Evolutionary conservation across 2,797 vertebrate genomes (phyloP), one percentile per base, ranked within the genome.

Genomic region (Leucoraja ocellata): DNA sequence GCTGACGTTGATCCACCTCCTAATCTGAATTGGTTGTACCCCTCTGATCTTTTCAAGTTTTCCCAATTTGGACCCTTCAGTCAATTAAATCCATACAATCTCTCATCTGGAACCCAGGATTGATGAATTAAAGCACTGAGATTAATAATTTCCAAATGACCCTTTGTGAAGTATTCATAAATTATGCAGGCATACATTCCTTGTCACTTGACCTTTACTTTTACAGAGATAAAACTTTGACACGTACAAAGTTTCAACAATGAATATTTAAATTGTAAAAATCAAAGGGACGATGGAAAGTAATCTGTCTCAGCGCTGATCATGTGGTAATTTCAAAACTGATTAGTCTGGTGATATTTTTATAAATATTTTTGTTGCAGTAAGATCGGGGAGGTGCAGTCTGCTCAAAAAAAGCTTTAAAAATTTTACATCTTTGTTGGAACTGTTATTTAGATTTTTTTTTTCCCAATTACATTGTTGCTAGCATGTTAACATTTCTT

Each of bases 121-220:
- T 74, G 39, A 74, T 74, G 68, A 91, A 13, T 28, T 91, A 68
- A 39, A 46, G 46, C 36, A 91, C 23, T 74, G 63, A 74, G 65
- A 74, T 73, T 46, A 73, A 65, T 39, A 91, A 74, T 73, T 74
- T 91, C 39, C 39, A 54, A 71, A 73, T 73, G 68, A 21, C 58
- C 58, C 81, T 86, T 32, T n/a, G 58, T 63, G 10, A 36, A 36
- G 6, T 71, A 25, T 91, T 71, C 32, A 71, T 91, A 71, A n/a
- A 91, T 74, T 91, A 54, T 91, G 90, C 68, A 88, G 84, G n/a
- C 63, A 88, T 88, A 58, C 9, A 32, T 32, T 88, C 84, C 71
- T 28, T 71, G 36, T 91, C 90, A 74, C 36, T 74, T 74, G 90
- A 91, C 39, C 71, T 91, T 74, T 91, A 39, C 1, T 23, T 73